Base-by-base conservation (phyloP, 2,113 vertebrate genomes). In the Poeciliopsis turrubarensis region DNA sequence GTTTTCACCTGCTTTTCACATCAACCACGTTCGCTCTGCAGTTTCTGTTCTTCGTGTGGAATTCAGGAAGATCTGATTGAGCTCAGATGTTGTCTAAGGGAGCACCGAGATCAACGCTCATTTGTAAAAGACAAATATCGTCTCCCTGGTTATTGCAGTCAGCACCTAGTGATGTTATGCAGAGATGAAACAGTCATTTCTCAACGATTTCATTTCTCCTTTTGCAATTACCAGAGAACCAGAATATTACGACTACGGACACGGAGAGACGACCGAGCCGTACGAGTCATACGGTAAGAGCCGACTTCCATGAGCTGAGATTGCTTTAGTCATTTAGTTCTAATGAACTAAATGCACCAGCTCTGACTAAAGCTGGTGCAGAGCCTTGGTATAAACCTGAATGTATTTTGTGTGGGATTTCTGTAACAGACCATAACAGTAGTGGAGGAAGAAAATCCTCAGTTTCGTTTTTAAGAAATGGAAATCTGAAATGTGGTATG, bases 181-280 rank as follows among this genome's bases (percentile, higher is more conserved):
- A 70, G 60, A 85, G 60, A 89, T 75, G 72, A 73, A 84, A 76
- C 60, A 37, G 78, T 25, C 17, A n/a, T 57, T 10, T 57, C 7
- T 57, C 7, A 57, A 57, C 44, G 47, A 17, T 25, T 62, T 57
- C 11, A 29, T 27, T 67, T 37, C 54, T 10, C 3, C 68, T 34
- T 85, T 65, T 84, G 57, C 70, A 63, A 75, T 81, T 68, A 66
- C 57, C 92, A 99, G 98, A 92, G 97, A 99, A 65, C 95, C 97
- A 83, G 97, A 99, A 90, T 99, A 99, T 94, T 99, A 98, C 78
- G 98, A 99, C 92, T 99, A 99, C 79, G 97, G 97, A 93, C 98
- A 99, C 7, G 97, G 98, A 83, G 98, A 99, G 80, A 93, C 95
- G 77, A 96, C 96, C 85, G 97, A 99, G 86, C 94, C 96, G 1